These are phyloP conservation scores for Cistogaster globosa DNA, from an alignment of 2,888 invertebrate species.

Conservation along the genomic window DNA sequence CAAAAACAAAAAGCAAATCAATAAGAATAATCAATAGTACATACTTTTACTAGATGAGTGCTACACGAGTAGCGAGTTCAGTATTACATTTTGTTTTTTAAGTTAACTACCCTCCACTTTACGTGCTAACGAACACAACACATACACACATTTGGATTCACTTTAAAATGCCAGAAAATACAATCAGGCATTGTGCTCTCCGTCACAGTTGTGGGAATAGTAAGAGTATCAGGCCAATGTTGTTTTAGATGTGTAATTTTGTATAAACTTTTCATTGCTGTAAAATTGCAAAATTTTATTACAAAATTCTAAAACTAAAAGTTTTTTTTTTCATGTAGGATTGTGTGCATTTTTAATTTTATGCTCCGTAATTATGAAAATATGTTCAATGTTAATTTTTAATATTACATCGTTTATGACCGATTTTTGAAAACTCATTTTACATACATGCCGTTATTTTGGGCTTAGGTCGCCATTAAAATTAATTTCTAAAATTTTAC, in stretches of 20 bases:
- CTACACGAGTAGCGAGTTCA: not conserved
- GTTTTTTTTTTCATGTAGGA: too few relatives aligned
- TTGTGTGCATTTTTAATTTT: slow-evolving; percentile 27
- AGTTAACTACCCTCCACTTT: not conserved
- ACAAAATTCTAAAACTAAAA: slow-evolving; percentile 4
- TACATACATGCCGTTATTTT: too few relatives aligned
- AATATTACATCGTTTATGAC: slow-evolving; percentile 16
- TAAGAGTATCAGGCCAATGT: not conserved
- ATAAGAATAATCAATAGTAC: slow-evolving; percentile 45
- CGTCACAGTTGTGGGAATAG: slow-evolving; percentile 49
- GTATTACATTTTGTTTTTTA: not conserved
- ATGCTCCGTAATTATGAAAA: slow-evolving; percentile 38
- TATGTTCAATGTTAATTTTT: slow-evolving; percentile 13
- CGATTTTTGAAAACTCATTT: not conserved
- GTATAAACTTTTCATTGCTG: not conserved
- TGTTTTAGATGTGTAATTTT: not conserved
- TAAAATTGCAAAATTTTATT: slow-evolving; percentile 32
- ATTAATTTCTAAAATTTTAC: too few relatives aligned
- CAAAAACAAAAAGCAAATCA: slow-evolving; percentile 41
- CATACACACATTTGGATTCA: slow-evolving; percentile 16
- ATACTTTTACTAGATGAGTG: slow-evolving; percentile 13
- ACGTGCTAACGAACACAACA: not conserved
- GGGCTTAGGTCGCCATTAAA: too few relatives aligned
- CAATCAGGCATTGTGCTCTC: slow-evolving; percentile 3
- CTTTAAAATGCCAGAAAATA: slow-evolving; percentile 24